Evolutionary conservation across 2,113 vertebrate species (phyloP).

Genomic region (Odocoileus hemionus): DNA sequence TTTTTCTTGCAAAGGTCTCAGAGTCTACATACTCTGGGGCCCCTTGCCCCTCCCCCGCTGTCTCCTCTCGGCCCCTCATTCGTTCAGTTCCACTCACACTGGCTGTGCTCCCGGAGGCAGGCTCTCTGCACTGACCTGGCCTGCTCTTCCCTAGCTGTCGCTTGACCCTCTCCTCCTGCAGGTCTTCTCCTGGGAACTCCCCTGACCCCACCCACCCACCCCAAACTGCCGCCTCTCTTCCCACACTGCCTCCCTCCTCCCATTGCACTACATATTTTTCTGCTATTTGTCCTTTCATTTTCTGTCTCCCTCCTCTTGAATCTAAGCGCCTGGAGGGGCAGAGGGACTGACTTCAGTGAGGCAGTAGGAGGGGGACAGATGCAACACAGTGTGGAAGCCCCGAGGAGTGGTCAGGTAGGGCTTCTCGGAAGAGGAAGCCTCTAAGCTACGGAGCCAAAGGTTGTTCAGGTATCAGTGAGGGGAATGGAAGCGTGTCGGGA

Average conservation of each 20-base stretch:
- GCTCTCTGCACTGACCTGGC: background rate
- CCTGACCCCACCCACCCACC: background rate
- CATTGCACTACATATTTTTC: background rate
- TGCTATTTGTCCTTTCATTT: background rate
- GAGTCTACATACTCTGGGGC: background rate
- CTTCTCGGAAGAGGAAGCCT: background rate
- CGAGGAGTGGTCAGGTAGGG: background rate
- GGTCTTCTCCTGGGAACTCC: background rate
- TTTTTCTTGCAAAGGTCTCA: background rate
- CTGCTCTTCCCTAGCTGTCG: background rate
- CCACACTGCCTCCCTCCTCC: background rate
- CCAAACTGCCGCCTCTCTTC: background rate
- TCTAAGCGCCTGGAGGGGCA: background rate
- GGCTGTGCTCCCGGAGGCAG: too few relatives aligned
- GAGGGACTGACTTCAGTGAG: too few relatives aligned
- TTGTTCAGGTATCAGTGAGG: background rate
- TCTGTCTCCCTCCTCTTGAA: background rate
- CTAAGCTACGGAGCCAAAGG: background rate
- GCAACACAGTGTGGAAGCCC: background rate
- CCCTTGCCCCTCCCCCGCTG: background rate
- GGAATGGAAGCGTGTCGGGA: background rate
- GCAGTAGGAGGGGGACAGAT: background rate
- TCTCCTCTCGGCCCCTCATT: background rate
- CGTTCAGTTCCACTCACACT: rapidly evolving
- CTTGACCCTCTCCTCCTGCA: background rate